Percentiles rank a stretch among this genome's conserved stretches.
Evolutionary conservation across 2,113 vertebrate species (phyloP).

Genomic region (Saguinus midas): DNA sequence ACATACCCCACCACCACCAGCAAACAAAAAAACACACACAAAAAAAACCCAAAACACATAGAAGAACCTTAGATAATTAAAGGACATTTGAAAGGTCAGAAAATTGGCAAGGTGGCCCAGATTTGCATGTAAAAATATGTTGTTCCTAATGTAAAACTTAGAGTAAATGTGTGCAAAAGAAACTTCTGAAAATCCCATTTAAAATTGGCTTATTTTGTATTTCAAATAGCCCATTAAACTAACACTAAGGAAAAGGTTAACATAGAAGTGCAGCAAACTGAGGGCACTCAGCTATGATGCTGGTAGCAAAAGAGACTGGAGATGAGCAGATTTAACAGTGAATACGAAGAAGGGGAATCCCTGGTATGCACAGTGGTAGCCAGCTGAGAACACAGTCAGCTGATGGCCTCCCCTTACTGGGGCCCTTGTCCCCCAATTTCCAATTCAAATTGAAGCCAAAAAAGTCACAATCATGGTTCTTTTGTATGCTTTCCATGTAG

Average conservation of each 20-base stretch:
- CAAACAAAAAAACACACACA: not conserved
- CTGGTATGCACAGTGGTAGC: rapidly evolving
- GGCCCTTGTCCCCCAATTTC: not conserved
- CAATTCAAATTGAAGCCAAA: not conserved
- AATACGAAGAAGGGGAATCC: not conserved
- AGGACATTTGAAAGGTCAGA: not conserved
- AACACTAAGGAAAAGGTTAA: not conserved
- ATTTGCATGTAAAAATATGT: not conserved
- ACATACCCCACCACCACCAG: rapidly evolving
- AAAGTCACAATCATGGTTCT: not conserved
- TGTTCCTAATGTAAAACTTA: not conserved
- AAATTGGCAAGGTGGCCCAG: not conserved
- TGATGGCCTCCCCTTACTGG: not conserved
- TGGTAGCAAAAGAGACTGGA: too few relatives aligned
- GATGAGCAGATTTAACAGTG: rapidly evolving
- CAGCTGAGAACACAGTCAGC: not conserved
- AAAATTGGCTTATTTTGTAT: not conserved
- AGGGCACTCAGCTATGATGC: rapidly evolving
- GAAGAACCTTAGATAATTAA: not conserved
- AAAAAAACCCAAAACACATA: not conserved
- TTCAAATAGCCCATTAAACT: not conserved
- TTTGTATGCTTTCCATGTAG: not conserved
- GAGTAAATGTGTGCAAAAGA: not conserved
- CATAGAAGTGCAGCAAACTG: rapidly evolving
- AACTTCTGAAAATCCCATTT: not conserved